Base-by-base conservation (phyloP, 2,888 invertebrate species). In the Corythucha ciliata region DNA sequence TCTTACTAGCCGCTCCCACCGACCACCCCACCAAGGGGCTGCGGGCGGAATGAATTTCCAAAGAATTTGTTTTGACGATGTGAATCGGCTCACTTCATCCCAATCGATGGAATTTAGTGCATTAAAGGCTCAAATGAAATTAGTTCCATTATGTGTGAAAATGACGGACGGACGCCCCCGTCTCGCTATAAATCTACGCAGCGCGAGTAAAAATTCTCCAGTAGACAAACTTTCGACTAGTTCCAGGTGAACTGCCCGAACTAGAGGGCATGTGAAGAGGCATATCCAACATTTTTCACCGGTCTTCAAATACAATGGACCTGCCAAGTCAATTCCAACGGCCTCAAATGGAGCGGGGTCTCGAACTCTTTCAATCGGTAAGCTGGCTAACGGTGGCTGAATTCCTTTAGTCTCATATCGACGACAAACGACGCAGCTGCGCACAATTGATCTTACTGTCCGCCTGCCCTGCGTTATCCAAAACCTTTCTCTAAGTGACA, bases 91-190 rank as follows among this genome's bases (percentile, higher is more conserved):
- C n/a, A 65, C 58, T 5, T 41, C 41, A 67, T 69, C 71, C 57
- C 72, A 72, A 54, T 74, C 72, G 1, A 74, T 69, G 62, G 72
- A 70, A 55, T 70, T 69, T 58, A 73, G 71, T 12, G 72, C 64
- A 56, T 64, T 68, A 3, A 59, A 56, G 0, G 64, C 57, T 1
- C 67, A 63, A 1, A 62, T 56, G 57, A 71, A 70, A 55, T 68
- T 68, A 1, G 64, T 63, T 0, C 66, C 67, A 48, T 69, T 69
- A 47, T 71, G 69, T n/a, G 62, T 62, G 40, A 61, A 67, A 1
- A 69, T 62, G 4, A 60, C 56, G 8, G 37, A 53, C 0, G 65
- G 64, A 22, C 63, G 47, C 6, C 68, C 65, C 20, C 64, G 50
- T 25, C 65, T 50, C 1, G 63, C 58, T 16, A 66, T 58, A 47